Evolutionary conservation across 1,140 invertebrate genomes (phyloP), one percentile per base, ranked within the genome.

Genomic region (Aphelinus atriplicis): DNA sequence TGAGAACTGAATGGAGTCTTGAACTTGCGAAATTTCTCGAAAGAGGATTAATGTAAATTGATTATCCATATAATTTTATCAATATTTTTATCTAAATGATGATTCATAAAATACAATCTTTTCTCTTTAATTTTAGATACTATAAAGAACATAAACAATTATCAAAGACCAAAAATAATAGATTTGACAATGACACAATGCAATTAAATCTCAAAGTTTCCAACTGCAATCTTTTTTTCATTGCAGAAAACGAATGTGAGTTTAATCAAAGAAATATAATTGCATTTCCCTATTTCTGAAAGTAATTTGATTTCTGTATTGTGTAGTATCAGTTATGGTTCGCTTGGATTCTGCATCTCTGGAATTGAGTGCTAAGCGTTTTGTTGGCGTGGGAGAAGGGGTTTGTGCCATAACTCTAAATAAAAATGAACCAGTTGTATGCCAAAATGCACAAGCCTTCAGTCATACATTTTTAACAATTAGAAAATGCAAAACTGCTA

Each of bases 1-100:
- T 94, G 2, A 90, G 93, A 78, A 86, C 92, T 1, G 94, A 95
- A 85, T 95, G 86, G 87, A 88, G 84, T 73, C 80, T 87, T 3
- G 83, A 89, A 79, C 78, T 90, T n/a, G 86, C 86, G 0, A 86
- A 85, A 77, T 90, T 89, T 78, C 81, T 90, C 3, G 81, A 89
- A 65, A 85, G 89, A 78, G 85, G 84, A 58, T 81, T 89, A 51
- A 87, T 76, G 88, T 89, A 84, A 85, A 26, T 26, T 26, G 26
- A 26, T 26, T 26, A 26, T 26, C 26, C 70, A 61, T 3, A 62
- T 83, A 68, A 81, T 79, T 47, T 67, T 63, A 66, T 47, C n/a
- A 69, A 48, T 50, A 1, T n/a, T 1, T 65, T 46, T 61, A 53
- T 1, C 1, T 26, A 85, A 26, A 26, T 26, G 26, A 26, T 26